A percentile compares a stretch with the other conserved stretches of the same genome.
phyloP scores from a whole-genome alignment of 2,888 invertebrate genomes.

The Lithodes maja region DNA sequence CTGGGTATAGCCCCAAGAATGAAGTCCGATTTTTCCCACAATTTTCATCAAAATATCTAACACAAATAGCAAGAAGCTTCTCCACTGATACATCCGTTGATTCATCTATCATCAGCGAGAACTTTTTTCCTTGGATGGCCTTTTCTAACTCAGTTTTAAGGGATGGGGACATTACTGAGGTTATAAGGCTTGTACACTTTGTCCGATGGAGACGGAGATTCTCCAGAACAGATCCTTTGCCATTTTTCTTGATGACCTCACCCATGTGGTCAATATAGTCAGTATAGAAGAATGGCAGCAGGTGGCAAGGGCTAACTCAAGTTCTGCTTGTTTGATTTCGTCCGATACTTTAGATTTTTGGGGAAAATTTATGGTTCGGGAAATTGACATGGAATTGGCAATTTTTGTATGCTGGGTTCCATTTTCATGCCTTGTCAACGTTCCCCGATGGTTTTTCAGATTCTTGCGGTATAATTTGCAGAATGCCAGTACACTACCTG shows the following conservation, averaged over 20 bases:
- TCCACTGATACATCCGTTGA: conserved; percentile 5
- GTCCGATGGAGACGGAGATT: conserved; percentile 9
- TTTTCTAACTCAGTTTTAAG: neutral
- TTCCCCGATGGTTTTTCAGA: neutral
- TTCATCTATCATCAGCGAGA: conserved; percentile 12
- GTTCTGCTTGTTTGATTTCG: conserved; percentile 3
- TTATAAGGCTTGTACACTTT: conserved; percentile 15
- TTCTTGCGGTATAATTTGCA: neutral
- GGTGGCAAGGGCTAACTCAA: conserved; percentile 9
- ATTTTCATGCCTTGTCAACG: neutral
- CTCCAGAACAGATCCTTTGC: neutral
- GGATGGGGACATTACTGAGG: conserved; percentile 12
- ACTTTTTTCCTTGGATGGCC: neutral
- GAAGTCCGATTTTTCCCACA: neutral
- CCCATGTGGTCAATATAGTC: conserved; percentile 7
- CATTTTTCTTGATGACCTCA: neutral
- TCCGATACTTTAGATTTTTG: neutral
- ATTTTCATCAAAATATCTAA: neutral
- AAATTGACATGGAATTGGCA: neutral
- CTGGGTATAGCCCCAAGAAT: conserved; percentile 8
- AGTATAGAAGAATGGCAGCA: neutral
- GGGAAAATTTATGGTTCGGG: neutral
- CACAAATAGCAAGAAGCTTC: neutral
- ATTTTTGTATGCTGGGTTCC: neutral
- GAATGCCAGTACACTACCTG: neutral